These are phyloP conservation scores for Macrocentrus cingulum DNA, from an alignment of 1,140 invertebrate species.

Conservation along the genomic window DNA sequence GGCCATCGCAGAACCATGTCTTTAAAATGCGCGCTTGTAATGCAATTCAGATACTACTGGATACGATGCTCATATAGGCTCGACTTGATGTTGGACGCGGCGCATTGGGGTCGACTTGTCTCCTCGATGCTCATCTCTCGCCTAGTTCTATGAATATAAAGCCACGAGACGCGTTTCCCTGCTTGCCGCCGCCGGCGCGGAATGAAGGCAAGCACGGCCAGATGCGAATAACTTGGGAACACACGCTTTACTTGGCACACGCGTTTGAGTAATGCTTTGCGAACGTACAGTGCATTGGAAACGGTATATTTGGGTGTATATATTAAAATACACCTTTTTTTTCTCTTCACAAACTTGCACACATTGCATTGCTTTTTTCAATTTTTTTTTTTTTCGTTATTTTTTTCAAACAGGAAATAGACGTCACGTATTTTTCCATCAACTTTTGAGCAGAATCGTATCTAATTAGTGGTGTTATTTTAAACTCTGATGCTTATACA, in stretches of 20 bases:
- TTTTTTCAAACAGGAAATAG: no score
- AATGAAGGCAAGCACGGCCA: constrained; percentile 17
- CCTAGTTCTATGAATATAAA: constrained; percentile 27
- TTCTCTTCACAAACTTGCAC: no score
- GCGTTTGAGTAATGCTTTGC: no score
- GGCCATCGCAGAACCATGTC: not conserved
- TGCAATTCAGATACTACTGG: not conserved
- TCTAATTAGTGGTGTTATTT: no score
- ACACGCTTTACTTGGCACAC: constrained; percentile 19
- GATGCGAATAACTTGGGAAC: constrained; percentile 22
- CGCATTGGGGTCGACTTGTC: constrained; percentile 2
- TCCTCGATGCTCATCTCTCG: constrained; percentile 14
- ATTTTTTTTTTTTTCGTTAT: no score
- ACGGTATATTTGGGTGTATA: no score
- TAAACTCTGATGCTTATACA: no score
- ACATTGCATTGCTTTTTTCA: no score
- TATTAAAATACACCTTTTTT: no score
- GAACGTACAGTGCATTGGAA: no score
- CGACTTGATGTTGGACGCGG: not conserved
- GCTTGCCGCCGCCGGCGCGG: not conserved
- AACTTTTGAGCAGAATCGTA: no score
- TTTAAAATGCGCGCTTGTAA: not conserved
- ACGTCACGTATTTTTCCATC: no score
- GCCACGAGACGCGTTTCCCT: constrained; percentile 14
- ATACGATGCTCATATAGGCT: not conserved